phyloP scores from a whole-genome alignment of 2,113 vertebrate species.

The Spermophilus dauricus region DNA sequence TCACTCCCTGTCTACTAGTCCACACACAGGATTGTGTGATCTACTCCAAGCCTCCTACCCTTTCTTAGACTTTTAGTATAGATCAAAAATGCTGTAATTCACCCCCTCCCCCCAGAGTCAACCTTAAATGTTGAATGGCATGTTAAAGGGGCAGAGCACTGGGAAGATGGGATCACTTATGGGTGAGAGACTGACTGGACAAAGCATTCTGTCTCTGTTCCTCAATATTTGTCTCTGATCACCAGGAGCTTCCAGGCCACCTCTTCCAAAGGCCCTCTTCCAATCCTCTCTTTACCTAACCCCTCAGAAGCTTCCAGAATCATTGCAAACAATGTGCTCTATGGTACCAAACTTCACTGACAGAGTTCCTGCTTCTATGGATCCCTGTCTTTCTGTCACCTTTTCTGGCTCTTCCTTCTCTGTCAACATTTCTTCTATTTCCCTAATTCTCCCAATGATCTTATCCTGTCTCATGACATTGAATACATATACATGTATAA shows the following conservation, averaged over 20 bases:
- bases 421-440: neutral
- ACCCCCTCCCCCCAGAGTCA: neutral
- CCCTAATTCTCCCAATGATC: neutral
- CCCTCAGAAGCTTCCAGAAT: neutral
- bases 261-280: neutral
- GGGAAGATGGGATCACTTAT: neutral
- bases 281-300: neutral
- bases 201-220: neutral
- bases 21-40: neutral
- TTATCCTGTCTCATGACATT: neutral
- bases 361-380: neutral
- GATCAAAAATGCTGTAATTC: neutral
- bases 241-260: neutral
- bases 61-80: neutral
- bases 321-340: neutral
- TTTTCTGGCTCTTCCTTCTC: neutral
- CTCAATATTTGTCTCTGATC: neutral
- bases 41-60: neutral
- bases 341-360: fast-evolving
- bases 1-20: fast-evolving
- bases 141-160: neutral
- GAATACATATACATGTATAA: neutral
- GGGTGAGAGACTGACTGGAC: neutral
- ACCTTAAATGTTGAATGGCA: neutral
- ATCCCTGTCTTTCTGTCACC: neutral